These are phyloP conservation scores for Euschistus heros DNA, from an alignment of 1,140 invertebrate species.

Conservation along the genomic window DNA sequence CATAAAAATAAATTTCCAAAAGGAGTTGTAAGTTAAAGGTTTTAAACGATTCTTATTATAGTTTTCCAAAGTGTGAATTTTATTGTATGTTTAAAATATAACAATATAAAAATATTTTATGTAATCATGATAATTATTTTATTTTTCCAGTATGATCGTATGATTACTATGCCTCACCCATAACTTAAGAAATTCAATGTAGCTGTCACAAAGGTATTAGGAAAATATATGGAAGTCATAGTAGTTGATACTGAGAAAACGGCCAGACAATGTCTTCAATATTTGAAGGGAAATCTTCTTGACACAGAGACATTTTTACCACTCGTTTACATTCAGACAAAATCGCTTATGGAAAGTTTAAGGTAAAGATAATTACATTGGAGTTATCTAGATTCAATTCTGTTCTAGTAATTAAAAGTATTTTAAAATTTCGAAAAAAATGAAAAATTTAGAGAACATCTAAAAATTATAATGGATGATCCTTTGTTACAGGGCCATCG, in stretches of 20 bases:
- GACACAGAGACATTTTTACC: constrained; percentile 98
- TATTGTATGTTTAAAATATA: too few relatives aligned
- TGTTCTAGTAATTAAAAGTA: too few relatives aligned
- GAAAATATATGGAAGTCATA: constrained; percentile 99
- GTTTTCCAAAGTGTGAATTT: too few relatives aligned
- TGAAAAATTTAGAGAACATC: too few relatives aligned
- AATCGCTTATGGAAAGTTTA: constrained; percentile 72
- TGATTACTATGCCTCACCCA: constrained; percentile 99
- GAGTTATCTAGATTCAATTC: not conserved
- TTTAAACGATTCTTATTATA: too few relatives aligned
- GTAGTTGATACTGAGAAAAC: constrained; percentile 98
- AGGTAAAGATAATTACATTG: constrained; percentile 38
- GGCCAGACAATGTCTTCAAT: constrained; percentile 92
- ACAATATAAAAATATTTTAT: too few relatives aligned
- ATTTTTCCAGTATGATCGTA: constrained; percentile 72
- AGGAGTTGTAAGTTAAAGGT: constrained; percentile 79
- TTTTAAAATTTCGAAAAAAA: too few relatives aligned
- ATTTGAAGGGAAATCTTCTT: constrained; percentile 95
- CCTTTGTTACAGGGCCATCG: constrained; percentile 63
- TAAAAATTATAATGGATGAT: too few relatives aligned
- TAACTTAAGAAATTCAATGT: constrained; percentile 96
- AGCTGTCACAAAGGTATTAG: constrained; percentile 96
- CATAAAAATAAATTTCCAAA: constrained; percentile 87
- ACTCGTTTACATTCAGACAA: constrained; percentile 92
- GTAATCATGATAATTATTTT: not conserved